Evolutionary conservation across 2,113 vertebrate genomes (phyloP), one percentile per base, ranked within the genome.

Genomic region (Xenopus tropicalis): DNA sequence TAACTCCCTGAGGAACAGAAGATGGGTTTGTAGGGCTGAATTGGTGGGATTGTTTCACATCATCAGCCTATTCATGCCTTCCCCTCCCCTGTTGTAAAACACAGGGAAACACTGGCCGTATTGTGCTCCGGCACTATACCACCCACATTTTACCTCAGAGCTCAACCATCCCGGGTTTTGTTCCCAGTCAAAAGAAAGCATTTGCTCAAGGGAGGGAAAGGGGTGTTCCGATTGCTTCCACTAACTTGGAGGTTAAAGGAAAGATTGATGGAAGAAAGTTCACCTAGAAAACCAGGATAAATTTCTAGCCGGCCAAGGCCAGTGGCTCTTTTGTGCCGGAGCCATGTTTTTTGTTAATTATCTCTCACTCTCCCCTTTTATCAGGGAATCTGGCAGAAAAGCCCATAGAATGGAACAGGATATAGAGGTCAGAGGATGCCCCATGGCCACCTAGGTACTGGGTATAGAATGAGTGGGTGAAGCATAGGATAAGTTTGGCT

Each of bases 211-310:
- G 90, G 90, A 86, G 88, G 90, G 92, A 82, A 84, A 85, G 84
- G 88, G 90, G 90, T 88, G 93, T 94, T 90, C 82, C 87, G 80
- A 78, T 79, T 87, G 92, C 93, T 92, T 86, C 93, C 89, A 87
- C 87, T 87, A 95, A 93, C 93, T 89, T 67, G 86, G 93, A 83
- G 90, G 90, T 93, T 93, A 95, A 95, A 94, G 92, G 93, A 69
- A 97, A 98, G 96, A 99, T 97, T 96, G 95, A 99, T 98, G 95
- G 94, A 91, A 91, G 92, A 91, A 91, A 94, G 93, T 95, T 93
- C 91, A 92, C 86, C 91, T 92, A 95, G 94, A 96, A 97, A 96
- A 94, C 92, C 91, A 89, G 88, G 90, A 88, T 90, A 87, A 89
- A 86, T 90, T 92, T 93, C 91, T 86, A 79, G 81, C 82, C 79